Conservation (phyloP, 2,888 invertebrate genomes). For the Cheilosia scutellata region DNA sequence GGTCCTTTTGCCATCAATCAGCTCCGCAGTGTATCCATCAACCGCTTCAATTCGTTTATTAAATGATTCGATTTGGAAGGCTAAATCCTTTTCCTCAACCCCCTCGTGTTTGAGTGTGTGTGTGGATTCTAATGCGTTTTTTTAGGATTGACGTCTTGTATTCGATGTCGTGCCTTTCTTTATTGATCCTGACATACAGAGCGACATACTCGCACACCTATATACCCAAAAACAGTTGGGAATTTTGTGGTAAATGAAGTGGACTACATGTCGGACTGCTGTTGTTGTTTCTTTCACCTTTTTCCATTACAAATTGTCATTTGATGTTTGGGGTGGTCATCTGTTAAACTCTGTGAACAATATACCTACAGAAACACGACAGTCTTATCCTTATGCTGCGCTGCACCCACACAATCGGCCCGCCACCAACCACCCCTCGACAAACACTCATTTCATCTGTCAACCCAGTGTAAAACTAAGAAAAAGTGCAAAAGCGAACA, state of each 20-base stretch:
- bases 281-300: slow-evolving; percentile 63
- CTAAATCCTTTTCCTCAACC: slow-evolving; percentile 34
- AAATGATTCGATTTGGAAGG: slow-evolving; percentile 73
- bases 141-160: slow-evolving; percentile 53
- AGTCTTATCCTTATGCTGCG: not conserved
- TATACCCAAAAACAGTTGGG: not conserved
- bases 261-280: slow-evolving; percentile 46
- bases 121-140: slow-evolving; percentile 27
- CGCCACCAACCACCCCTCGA: slow-evolving; percentile 10
- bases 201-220: not conserved
- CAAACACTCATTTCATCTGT: slow-evolving; percentile 65
- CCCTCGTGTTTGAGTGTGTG: no score
- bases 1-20: slow-evolving; percentile 68
- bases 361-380: no score
- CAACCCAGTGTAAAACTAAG: slow-evolving; percentile 42
- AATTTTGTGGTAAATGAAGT: slow-evolving; percentile 62
- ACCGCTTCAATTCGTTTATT: slow-evolving; percentile 70
- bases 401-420: not conserved
- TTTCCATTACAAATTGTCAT: slow-evolving; percentile 70
- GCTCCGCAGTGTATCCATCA: slow-evolving; percentile 70
- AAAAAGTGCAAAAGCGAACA: slow-evolving; percentile 39
- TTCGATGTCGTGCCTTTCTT: slow-evolving; percentile 50
- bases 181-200: slow-evolving; percentile 47
- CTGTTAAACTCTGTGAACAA: slow-evolving; percentile 40
- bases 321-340: slow-evolving; percentile 63